Base-by-base conservation (phyloP, 2,113 vertebrate species). In the Colistium nudipinnis region DNA sequence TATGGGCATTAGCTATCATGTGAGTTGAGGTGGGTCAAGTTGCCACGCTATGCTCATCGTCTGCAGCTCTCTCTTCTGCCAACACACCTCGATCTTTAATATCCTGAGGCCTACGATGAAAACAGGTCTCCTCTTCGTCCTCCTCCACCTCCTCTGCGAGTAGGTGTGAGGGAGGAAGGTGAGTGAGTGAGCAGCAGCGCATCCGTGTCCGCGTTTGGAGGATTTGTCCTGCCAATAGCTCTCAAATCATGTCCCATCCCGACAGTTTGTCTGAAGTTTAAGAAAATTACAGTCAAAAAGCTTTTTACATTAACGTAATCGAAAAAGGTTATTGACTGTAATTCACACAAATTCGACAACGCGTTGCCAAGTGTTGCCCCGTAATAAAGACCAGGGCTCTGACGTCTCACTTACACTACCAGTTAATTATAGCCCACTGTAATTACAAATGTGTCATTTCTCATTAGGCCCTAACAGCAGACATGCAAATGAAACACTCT, bases 371-470 rank as follows among this genome's bases (percentile, higher is more conserved):
- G 44, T 8, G 6, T 1, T 31, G 56, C 48, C 48, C 39, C 45
- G 62, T 65, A 72, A 74, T 72, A 61, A 77, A 81, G 70, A 54
- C 71, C 48, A 35, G 43, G 41, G 53, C 71, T 67, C 59, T 71
- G 71, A 56, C 81, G 51, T 89, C 80, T 89, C 86, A 74, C 67
- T 87, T 80, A 89, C 85, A 84, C 65, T 66, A n/a, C 66, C 36
- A 19, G 75, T 68, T 89, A 89, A 90, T 90, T 86, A 87, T 84
- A 86, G 85, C 80, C 73, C 79, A 74, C 82, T 85, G 85, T 91
- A 91, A 89, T 89, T 90, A 88, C 76, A 78, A 84, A 88, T 77
- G 83, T 88, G 86, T 90, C 88, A 85, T 85, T 90, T 89, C 87
- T 88, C 80, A 91, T 90, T 91, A 88, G 80, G 49, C 48, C 44